Percentiles rank a stretch among this genome's conserved stretches.
Conservation (phyloP, 2,888 invertebrate genomes). For the Villa cingulata region DNA sequence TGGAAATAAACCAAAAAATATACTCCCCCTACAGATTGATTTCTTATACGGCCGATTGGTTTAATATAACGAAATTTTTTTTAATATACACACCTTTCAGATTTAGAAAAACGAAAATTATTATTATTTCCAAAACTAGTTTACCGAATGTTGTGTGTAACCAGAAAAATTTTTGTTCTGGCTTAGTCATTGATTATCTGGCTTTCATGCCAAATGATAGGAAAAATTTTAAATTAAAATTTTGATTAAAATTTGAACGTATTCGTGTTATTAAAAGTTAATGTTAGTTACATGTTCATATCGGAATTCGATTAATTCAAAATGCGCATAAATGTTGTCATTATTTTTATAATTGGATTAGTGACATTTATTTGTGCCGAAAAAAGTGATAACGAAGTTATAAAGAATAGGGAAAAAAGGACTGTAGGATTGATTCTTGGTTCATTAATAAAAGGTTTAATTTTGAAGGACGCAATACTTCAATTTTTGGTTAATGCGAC, state of each 20-base stretch:
- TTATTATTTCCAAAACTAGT: neutral
- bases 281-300: too few relatives aligned
- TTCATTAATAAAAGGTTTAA: slow-evolving; percentile 4
- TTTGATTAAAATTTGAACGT: too few relatives aligned
- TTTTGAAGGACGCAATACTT: slow-evolving; percentile 3
- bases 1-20: too few relatives aligned
- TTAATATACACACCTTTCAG: neutral
- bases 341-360: neutral
- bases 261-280: too few relatives aligned
- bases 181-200: neutral
- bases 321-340: slow-evolving; percentile 1
- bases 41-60: neutral
- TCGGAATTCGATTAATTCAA: too few relatives aligned
- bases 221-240: too few relatives aligned
- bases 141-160: neutral
- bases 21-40: neutral
- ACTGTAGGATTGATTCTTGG: slow-evolving; percentile 3
- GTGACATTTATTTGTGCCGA: neutral
- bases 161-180: neutral
- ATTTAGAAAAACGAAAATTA: neutral
- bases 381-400: neutral
- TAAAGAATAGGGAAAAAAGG: slow-evolving; percentile 1
- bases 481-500: slow-evolving; percentile 4
- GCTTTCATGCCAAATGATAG: neutral
- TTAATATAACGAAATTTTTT: neutral